phyloP scores from a whole-genome alignment of 2,797 vertebrate genomes.

The Chrosomus eos region DNA sequence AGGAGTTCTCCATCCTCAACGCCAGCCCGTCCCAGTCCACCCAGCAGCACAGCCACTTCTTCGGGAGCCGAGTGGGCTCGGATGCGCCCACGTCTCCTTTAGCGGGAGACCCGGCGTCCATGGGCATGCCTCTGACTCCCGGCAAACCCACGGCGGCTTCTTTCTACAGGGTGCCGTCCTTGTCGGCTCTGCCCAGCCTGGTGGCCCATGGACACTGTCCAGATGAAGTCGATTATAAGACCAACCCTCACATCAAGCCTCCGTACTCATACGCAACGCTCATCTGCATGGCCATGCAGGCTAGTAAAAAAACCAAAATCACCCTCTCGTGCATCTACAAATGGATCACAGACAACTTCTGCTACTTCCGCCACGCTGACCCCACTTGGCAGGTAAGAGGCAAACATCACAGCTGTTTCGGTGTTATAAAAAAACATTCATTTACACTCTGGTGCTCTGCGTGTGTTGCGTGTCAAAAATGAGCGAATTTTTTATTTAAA shows the following conservation, averaged over 20 bases:
- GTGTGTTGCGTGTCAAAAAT: too few species aligned
- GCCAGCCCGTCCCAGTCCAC: slow-evolving; percentile 72
- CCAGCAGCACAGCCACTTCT: slow-evolving; percentile 76
- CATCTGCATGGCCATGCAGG: slow-evolving; percentile 98
- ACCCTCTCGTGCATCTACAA: slow-evolving; percentile 95
- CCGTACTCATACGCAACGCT: slow-evolving; percentile 96
- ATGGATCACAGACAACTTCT: slow-evolving; percentile 98
- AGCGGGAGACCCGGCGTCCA: slow-evolving; percentile 89
- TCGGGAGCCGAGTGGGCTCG: slow-evolving; percentile 75
- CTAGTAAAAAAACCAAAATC: slow-evolving; percentile 91
- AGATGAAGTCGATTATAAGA: slow-evolving; percentile 92
- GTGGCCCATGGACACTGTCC: slow-evolving; percentile 82
- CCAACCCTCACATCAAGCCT: slow-evolving; percentile 87
- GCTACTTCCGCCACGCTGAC: slow-evolving; percentile 93
- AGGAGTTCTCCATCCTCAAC: slow-evolving; percentile 91
- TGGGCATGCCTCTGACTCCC: slow-evolving; percentile 86
- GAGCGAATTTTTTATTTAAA: too few species aligned
- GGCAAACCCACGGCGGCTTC: slow-evolving; percentile 89
- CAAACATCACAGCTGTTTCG: background rate
- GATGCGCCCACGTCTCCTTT: slow-evolving; percentile 88
- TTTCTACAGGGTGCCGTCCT: slow-evolving; percentile 75
- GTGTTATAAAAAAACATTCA: background rate
- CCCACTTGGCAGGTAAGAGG: slow-evolving; percentile 93
- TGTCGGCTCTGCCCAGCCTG: slow-evolving; percentile 68
- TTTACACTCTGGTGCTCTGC: background rate